Conservation (phyloP, 2,888 invertebrate genomes). For the Bimastos eiseni region DNA sequence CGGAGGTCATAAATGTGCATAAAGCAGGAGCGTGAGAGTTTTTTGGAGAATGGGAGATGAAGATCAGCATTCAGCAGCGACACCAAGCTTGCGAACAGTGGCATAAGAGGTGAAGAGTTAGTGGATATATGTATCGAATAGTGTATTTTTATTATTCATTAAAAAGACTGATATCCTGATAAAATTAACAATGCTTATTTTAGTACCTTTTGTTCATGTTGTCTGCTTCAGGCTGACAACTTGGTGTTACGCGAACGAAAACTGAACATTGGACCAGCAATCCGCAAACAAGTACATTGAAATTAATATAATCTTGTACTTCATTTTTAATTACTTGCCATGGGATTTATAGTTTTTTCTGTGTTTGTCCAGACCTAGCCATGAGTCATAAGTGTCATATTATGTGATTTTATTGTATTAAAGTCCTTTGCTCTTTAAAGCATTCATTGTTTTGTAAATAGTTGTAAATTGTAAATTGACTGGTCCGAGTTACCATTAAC, state of each 20-base stretch:
- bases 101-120: too few relatives aligned
- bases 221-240: constrained; percentile 70
- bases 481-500: too few relatives aligned
- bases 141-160: too few relatives aligned
- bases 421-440: neutral
- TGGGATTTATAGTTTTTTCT: neutral
- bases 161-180: neutral
- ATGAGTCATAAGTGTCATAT: neutral
- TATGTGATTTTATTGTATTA: neutral
- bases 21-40: too few relatives aligned
- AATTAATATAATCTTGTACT: neutral
- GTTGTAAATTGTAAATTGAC: too few relatives aligned
- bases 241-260: constrained; percentile 79
- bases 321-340: neutral
- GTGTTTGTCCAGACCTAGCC: neutral
- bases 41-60: too few relatives aligned
- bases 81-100: too few relatives aligned
- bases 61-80: too few relatives aligned
- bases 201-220: neutral
- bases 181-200: neutral
- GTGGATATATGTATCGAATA: too few relatives aligned
- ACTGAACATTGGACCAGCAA: constrained; percentile 83
- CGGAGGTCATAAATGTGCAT: too few relatives aligned
- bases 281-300: constrained; percentile 75
- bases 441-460: too few relatives aligned